Base-by-base conservation (phyloP, 1,140 invertebrate genomes). In the Amyelois transitella region DNA sequence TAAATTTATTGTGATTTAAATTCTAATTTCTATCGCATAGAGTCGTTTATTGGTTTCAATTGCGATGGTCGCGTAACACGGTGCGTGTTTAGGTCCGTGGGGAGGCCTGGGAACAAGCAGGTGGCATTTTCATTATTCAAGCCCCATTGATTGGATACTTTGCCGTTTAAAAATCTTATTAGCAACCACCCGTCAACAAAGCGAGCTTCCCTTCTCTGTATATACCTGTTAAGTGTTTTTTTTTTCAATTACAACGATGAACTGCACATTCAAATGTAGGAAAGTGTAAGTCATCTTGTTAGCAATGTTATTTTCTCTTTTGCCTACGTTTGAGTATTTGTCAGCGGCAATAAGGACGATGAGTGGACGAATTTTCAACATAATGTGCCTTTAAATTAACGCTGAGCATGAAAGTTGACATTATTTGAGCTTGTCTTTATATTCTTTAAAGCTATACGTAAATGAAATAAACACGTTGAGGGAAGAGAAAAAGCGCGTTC, bases 151-250 rank as follows among this genome's bases (percentile, higher is more conserved):
- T 87, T 87, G 82, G 84, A 81, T 86, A 87, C 81, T 87, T 87
- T 87, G 82, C 79, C 81, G 81, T 87, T 86, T 87, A 87, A 87
- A 87, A 87, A 87, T 84, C 84, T 87, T 87, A 86, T 87, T 87
- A 87, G 75, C 77, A 80, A 83, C 81, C 77, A 64, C 62, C 72
- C 75, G 72, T 81, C 80, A 83, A 85, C 79, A 84, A 86, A 81
- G 73, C 73, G 66, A 49, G 19, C 49, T 68, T 74, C 68, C 47
- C 61, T 56, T 68, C 75, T 43, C 72, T 69, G 73, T 87, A 85
- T 85, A 79, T 85, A 83, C 81, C 74, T 78, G 77, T 68, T 84
- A 84, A 87, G 84, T 87, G 84, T 87, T 87, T 84, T 81, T 52
- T 57, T 83, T 87, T 87, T 86, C 81, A 87, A 86, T 87, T 86